Percentiles rank a stretch among this genome's conserved stretches.
phyloP scores from a whole-genome alignment of 2,888 invertebrate species.

The Spodoptera littoralis region DNA sequence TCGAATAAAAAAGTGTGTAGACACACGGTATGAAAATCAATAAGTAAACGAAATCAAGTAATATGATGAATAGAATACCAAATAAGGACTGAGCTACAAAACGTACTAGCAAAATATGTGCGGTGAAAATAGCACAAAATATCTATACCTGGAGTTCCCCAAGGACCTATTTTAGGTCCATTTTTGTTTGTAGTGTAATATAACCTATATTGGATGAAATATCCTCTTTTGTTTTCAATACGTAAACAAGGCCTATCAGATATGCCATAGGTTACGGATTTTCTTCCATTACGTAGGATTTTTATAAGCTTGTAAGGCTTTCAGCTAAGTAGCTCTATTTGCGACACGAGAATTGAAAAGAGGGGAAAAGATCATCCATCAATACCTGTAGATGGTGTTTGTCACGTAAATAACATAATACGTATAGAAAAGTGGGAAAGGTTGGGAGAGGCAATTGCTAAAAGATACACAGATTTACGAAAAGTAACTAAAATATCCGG shows the following conservation, averaged over 20 bases:
- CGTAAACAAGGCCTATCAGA: background rate
- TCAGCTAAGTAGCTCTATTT: background rate
- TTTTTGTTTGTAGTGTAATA: background rate
- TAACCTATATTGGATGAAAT: background rate
- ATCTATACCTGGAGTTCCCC: background rate
- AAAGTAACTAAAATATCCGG: too few species aligned
- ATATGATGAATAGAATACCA: too few species aligned
- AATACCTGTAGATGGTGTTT: too few species aligned
- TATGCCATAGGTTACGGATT: background rate
- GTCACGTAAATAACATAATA: too few species aligned
- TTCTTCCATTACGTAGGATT: background rate
- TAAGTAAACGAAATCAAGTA: too few species aligned
- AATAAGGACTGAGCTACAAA: too few species aligned
- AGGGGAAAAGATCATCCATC: background rate
- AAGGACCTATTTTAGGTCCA: slow-evolving; percentile 5
- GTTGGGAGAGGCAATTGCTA: too few species aligned
- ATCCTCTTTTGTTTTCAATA: background rate
- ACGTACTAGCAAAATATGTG: too few species aligned
- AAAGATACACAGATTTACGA: too few species aligned
- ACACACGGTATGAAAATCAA: too few species aligned
- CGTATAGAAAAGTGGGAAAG: too few species aligned
- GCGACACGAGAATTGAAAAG: background rate
- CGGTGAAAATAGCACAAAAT: background rate
- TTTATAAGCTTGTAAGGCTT: background rate
- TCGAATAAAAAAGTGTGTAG: too few species aligned